Evolutionary conservation across 2,113 vertebrate genomes (phyloP).

Genomic region (Crotalus helleri): DNA sequence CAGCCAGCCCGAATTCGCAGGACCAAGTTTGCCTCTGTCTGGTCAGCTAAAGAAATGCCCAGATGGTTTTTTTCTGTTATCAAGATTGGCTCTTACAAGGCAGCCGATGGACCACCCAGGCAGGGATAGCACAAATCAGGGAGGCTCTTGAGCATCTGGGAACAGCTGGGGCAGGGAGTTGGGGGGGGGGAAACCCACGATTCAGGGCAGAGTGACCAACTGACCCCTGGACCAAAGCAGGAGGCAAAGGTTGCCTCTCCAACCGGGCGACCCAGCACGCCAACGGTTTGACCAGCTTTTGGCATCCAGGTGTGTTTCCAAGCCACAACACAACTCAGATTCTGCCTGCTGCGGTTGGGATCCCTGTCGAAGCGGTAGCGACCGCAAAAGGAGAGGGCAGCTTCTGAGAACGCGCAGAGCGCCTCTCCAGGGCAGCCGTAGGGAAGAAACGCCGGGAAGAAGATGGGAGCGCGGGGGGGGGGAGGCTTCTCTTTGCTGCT

Average conservation of each 20-base stretch:
- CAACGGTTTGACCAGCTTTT: neutral
- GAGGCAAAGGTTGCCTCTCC: neutral
- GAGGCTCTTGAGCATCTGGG: neutral
- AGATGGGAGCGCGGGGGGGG: fast-evolving
- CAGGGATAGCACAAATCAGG: neutral
- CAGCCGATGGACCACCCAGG: neutral
- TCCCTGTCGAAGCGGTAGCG: neutral
- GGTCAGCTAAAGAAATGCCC: neutral
- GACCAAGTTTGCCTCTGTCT: neutral
- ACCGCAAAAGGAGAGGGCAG: neutral
- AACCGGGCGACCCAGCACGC: neutral
- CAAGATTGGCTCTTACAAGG: neutral
- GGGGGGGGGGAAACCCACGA: neutral
- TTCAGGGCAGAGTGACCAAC: neutral
- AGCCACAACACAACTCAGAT: neutral
- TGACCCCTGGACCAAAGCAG: neutral
- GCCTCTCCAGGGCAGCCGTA: neutral
- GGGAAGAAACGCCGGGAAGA: neutral
- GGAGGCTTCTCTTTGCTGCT: neutral
- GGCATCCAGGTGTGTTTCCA: neutral
- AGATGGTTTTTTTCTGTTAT: neutral
- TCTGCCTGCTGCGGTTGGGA: neutral
- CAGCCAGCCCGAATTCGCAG: neutral
- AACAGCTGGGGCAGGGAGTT: neutral
- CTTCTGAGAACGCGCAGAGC: neutral